These are phyloP conservation scores for Pterocles gutturalis DNA, from an alignment of 2,113 vertebrate genomes.

Conservation along the genomic window DNA sequence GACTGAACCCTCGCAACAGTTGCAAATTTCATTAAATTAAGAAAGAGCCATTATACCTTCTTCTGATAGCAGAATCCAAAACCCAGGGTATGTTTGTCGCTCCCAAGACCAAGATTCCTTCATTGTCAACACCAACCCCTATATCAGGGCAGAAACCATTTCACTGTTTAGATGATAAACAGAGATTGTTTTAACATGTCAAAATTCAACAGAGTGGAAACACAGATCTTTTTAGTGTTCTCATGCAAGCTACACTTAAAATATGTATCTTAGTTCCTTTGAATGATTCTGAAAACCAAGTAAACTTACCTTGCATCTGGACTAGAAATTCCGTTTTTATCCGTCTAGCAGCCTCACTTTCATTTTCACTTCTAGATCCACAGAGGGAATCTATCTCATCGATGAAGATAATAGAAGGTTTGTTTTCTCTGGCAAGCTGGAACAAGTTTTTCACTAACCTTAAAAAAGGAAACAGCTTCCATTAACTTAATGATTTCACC, in stretches of 20 bases:
- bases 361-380: slow-evolving; percentile 95
- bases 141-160: slow-evolving; percentile 29
- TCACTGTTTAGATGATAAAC: not conserved
- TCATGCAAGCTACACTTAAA: not conserved
- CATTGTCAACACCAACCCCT: slow-evolving; percentile 96
- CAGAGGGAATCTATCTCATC: slow-evolving; percentile 98
- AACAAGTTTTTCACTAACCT: slow-evolving; percentile 98
- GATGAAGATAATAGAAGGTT: slow-evolving; percentile 98
- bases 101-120: slow-evolving; percentile 95
- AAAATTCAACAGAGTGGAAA: not conserved
- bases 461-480: slow-evolving; percentile 36
- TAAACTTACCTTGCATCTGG: slow-evolving; percentile 92
- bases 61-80: slow-evolving; percentile 96
- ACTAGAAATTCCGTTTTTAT: slow-evolving; percentile 99
- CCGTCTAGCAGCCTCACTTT: slow-evolving; percentile 94
- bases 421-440: slow-evolving; percentile 92
- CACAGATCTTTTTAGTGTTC: not conserved
- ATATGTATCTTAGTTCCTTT: not conserved
- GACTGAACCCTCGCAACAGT: not conserved
- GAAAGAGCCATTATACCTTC: slow-evolving; percentile 81
- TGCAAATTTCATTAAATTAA: not conserved
- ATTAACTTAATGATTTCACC: not conserved
- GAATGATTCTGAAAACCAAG: not conserved
- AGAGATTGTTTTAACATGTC: not conserved
- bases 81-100: slow-evolving; percentile 99